Percentiles rank a stretch among this genome's conserved stretches.
phyloP scores from a whole-genome alignment of 2,888 invertebrate species.

The Lasius platythorax region DNA sequence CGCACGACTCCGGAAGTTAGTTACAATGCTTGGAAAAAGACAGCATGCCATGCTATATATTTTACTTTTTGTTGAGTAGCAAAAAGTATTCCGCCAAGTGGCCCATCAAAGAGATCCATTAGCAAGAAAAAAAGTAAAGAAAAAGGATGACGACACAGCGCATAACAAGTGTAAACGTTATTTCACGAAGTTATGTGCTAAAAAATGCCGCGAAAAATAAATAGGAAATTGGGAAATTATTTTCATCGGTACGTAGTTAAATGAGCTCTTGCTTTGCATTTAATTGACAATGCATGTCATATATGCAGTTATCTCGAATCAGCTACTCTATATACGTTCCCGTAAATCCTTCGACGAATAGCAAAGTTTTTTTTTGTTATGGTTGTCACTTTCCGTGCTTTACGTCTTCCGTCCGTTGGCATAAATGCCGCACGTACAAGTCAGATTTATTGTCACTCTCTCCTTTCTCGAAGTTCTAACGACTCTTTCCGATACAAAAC shows the following conservation, averaged over 20 bases:
- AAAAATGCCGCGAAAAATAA: not conserved
- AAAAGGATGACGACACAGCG: not conserved
- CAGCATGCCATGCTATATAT: not conserved
- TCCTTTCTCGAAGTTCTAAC: conserved; percentile 20
- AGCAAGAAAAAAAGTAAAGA: not conserved
- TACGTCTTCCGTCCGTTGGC: not conserved
- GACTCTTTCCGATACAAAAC: conserved; percentile 26
- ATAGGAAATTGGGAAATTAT: not conserved
- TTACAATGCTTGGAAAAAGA: conserved; percentile 39
- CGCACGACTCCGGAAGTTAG: conserved; percentile 16
- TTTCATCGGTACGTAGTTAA: not conserved
- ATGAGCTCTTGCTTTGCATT: not conserved
- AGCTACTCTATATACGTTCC: not conserved
- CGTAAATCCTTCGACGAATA: not conserved
- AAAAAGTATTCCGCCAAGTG: conserved; percentile 31
- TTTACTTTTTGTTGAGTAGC: conserved; percentile 29
- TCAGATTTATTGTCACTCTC: conserved; percentile 26
- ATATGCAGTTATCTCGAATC: not conserved
- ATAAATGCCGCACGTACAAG: conserved; percentile 15
- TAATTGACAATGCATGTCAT: not conserved
- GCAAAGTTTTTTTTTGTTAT: conserved; percentile 10
- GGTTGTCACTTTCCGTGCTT: not conserved
- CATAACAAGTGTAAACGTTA: conserved; percentile 22
- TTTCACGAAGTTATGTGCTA: not conserved
- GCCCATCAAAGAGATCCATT: conserved; percentile 35